phyloP scores from a whole-genome alignment of 2,113 vertebrate species.

The Epinephelus fuscoguttatus region DNA sequence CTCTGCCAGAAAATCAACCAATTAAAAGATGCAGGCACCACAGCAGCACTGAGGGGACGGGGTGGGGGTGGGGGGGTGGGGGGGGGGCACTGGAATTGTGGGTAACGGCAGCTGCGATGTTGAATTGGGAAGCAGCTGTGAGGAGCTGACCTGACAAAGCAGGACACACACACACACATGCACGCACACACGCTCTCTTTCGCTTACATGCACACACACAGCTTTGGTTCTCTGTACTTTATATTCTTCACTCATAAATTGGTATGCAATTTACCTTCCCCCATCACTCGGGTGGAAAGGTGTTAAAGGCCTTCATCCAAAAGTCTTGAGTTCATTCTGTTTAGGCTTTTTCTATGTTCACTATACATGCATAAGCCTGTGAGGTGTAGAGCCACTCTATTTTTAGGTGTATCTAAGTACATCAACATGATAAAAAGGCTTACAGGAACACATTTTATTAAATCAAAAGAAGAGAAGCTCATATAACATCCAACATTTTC shows the following conservation, averaged over 20 bases:
- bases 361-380: neutral
- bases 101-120: conserved; percentile 56
- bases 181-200: neutral
- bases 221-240: conserved; percentile 14
- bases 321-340: neutral
- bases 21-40: conserved; percentile 76
- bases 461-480: neutral
- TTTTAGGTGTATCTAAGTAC: neutral
- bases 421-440: neutral
- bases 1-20: conserved; percentile 79
- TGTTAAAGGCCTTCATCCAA: neutral
- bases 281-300: neutral
- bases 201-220: neutral
- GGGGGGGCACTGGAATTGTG: conserved; percentile 35
- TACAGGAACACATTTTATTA: neutral
- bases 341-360: neutral
- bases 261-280: neutral
- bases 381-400: neutral
- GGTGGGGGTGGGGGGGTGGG: neutral
- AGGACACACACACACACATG: neutral
- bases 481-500: neutral
- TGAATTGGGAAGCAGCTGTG: conserved; percentile 67
- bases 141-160: conserved; percentile 65
- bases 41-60: conserved; percentile 39
- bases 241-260: neutral